phyloP scores from a whole-genome alignment of 2,113 vertebrate species.

The Leuciscus idus region DNA sequence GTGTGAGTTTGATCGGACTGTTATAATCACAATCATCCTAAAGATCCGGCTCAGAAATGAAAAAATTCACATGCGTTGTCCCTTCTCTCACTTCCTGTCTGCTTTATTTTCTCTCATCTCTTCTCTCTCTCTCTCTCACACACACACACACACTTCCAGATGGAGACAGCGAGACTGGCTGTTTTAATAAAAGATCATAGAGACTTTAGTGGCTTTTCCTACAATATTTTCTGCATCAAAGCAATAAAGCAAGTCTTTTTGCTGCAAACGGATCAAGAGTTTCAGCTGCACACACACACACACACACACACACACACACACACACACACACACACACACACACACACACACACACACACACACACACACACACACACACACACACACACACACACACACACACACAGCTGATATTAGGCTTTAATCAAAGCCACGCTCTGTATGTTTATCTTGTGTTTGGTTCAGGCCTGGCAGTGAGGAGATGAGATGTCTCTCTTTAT shows the following conservation, averaged over 20 bases:
- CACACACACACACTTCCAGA: conserved; percentile 53
- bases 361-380: not conserved
- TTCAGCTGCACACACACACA: not conserved
- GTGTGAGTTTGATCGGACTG: not conserved
- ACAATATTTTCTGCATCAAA: conserved; percentile 71
- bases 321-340: conserved; percentile 13
- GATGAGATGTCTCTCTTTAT: conserved; percentile 83
- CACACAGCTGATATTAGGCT: conserved; percentile 82
- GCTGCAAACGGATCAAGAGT: conserved; percentile 49
- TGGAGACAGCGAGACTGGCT: conserved; percentile 57
- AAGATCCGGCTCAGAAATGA: not conserved
- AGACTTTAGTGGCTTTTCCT: conserved; percentile 71
- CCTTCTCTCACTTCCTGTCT: conserved; percentile 8
- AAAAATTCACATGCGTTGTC: not conserved
- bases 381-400: conserved; percentile 18
- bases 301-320: not conserved
- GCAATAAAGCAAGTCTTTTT: conserved; percentile 71
- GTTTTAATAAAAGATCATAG: conserved; percentile 74
- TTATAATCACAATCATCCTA: conserved; percentile 8
- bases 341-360: conserved; percentile 13
- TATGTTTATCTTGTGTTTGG: conserved; percentile 82
- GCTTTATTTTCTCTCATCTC: not conserved
- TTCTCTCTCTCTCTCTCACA: not conserved
- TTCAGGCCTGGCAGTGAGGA: conserved; percentile 51
- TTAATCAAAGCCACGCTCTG: conserved; percentile 96